Conservation (phyloP, 2,888 invertebrate genomes). For the Epicampocera succincta region DNA sequence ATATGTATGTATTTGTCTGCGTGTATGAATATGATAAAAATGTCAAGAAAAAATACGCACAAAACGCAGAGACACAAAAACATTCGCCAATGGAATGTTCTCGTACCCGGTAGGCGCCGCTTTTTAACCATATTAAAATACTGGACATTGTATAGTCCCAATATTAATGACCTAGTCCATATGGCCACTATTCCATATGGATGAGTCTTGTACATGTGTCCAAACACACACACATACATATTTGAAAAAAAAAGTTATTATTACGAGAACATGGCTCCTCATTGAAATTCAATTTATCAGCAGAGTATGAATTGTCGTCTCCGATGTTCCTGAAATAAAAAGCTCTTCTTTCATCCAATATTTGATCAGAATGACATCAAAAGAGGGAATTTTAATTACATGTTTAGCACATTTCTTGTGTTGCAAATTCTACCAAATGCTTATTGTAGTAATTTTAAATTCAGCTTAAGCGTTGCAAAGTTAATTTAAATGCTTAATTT, state of each 20-base stretch:
- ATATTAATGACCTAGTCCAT: constrained; percentile 72
- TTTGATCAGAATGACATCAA: constrained; percentile 32
- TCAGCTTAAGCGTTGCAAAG: too few relatives aligned
- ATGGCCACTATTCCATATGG: constrained; percentile 54
- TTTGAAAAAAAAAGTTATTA: constrained; percentile 48
- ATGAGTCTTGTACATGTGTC: too few relatives aligned
- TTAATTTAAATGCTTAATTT: too few relatives aligned
- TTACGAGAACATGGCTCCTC: constrained; percentile 39
- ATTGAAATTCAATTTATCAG: constrained; percentile 61
- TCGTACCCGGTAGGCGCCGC: constrained; percentile 73
- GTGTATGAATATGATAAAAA: constrained; percentile 49
- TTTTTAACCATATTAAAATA: constrained; percentile 72
- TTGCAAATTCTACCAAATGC: constrained; percentile 22
- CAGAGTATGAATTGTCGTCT: constrained; percentile 7
- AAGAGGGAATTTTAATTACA: constrained; percentile 53
- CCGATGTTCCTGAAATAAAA: constrained; percentile 2
- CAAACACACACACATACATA: background rate
- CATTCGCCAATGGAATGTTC: constrained; percentile 31
- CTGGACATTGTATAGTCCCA: constrained; percentile 57
- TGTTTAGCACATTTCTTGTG: constrained; percentile 64
- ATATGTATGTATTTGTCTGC: constrained; percentile 21
- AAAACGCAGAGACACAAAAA: constrained; percentile 16
- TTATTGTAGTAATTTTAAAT: too few relatives aligned
- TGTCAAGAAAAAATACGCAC: constrained; percentile 29
- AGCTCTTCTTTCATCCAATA: constrained; percentile 23